Evolutionary conservation across 2,113 vertebrate genomes (phyloP), one percentile per base, ranked within the genome.

Genomic region (Crypturellus undulatus): DNA sequence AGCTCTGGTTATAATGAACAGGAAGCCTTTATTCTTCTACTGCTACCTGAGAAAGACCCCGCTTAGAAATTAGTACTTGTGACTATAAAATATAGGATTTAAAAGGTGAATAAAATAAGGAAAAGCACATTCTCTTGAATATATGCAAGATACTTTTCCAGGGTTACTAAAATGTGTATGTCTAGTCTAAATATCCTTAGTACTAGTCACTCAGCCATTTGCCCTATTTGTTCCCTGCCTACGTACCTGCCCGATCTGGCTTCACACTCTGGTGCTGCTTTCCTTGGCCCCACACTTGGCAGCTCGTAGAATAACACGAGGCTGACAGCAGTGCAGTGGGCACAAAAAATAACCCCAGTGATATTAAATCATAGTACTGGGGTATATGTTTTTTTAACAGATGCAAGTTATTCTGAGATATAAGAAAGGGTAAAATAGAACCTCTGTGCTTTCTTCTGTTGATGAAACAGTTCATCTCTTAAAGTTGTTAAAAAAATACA

Each of bases 261-360:
- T 75, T 5, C 6, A 28, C n/a, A 6, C 52, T 72, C 40, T 65
- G 67, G 12, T 86, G 38, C 56, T 47, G 38, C 10, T 54, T 49
- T 47, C 18, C 5, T 32, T 78, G 52, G 21, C 25, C 38, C 14
- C 5, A 2, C 10, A 38, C 40, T 24, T 64, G 38, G 38, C n/a
- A 32, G 54, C 30, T 32, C 28, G 30, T 30, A 18, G 52, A 54
- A 54, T 54, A 54, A 54, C 26, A 16, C 16, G 52, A 26, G 0
- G 1, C 24, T 47, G 43, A 8, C 3, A 38, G 26, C 56, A 9
- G 12, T 58, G 16, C 34, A 69, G 36, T 0, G 1, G 54, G 40
- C 15, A 13, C 70, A 45, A 52, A 42, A 54, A 84, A 38, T 10
- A 16, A 3, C 32, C 21, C 47, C 36, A 20, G 10, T 84, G 67